Evolutionary conservation across 2,797 vertebrate species (phyloP), one percentile per base, ranked within the genome.

Genomic region (Numenius phaeopus): DNA sequence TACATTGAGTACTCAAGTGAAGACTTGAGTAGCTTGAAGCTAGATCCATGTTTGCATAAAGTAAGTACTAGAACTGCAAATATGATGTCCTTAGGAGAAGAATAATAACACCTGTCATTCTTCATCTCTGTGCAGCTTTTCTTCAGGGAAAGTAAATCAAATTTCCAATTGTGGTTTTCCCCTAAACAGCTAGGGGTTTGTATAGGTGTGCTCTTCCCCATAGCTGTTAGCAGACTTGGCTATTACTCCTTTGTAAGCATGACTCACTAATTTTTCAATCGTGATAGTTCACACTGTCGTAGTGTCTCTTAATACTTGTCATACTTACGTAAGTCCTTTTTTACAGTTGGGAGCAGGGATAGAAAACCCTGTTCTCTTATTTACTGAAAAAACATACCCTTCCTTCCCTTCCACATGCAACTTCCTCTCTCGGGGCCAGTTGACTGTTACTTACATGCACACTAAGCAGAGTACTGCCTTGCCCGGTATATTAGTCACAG

Each of bases 401-500:
- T 87, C 67, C 70, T 95, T 76, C 89, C 79, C 72, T 70, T 94
- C 26, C 30, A 65, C 30, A 40, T 64, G 89, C 89, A 93, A 96
- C 96, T 97, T 98, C 97, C 97, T 96, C 92, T 97, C 62, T 84
- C 9, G 14, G 69, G 57, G 55, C 91, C 87, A 14, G 90, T 73
- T 49, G 66, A 72, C 42, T 87, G 67, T 16, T 32, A 96, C 98
- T 97, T 98, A 97, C 91, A 90, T 77, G 76, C 83, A 32, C 37
- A 71, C 55, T 20, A 58, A 84, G 86, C 39, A 30, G 76, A 87
- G 52, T 15, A 22, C 82, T 67, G 58, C 65, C 83, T 91, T 89
- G 92, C 78, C 73, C 9, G 3, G 55, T n/a, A 5, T 34, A 87
- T 98, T 97, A 98, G 97, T 98, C 98, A 98, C 21, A 69, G 58